Evolutionary conservation across 2,888 invertebrate species (phyloP), one percentile per base, ranked within the genome.

Genomic region (Tetragonula carbonaria): DNA sequence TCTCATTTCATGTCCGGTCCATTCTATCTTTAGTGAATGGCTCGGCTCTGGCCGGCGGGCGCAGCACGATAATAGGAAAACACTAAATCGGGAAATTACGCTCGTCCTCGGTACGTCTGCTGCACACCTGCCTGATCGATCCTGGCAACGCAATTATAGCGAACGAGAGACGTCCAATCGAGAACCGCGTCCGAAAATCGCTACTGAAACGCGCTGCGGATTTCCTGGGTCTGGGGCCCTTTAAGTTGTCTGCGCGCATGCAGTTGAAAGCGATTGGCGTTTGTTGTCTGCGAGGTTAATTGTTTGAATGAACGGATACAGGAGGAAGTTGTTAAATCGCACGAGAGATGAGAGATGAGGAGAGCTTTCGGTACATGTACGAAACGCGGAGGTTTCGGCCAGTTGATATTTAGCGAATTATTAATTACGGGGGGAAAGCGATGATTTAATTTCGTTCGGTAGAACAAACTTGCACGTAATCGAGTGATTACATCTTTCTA

Each of bases 71-170:
- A 90, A 88, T 90, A 84, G 90, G 87, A 88, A 90, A 90, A 90
- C 88, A 82, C 71, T 90, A 87, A 90, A 90, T 88, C 90, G 88
- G 87, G 88, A 90, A 90, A 90, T 90, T 90, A 89, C 90, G 80
- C 57, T 74, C 79, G 80, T 81, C 78, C 66, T 57, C 50, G 75
- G 74, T 14, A 88, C 82, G 87, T 84, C 88, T 79, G 83, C 76
- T 79, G 72, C 82, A 79, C 82, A 81, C 84, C 83, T 75, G 80
- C 57, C 68, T 66, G 82, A 88, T 88, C 88, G 82, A 79, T 84
- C 72, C 65, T 76, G 66, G 45, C n/a, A 73, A 82, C 77, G 82
- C 81, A 86, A 88, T 88, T 87, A 86, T 86, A 75, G 65, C 77
- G 84, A 80, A 86, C 77, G 63, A 73, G 72, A 68, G 55, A 45